Percentiles rank a stretch among this genome's conserved stretches.
Conservation (phyloP, 2,797 vertebrate species). For the Poeciliopsis presidionis region DNA sequence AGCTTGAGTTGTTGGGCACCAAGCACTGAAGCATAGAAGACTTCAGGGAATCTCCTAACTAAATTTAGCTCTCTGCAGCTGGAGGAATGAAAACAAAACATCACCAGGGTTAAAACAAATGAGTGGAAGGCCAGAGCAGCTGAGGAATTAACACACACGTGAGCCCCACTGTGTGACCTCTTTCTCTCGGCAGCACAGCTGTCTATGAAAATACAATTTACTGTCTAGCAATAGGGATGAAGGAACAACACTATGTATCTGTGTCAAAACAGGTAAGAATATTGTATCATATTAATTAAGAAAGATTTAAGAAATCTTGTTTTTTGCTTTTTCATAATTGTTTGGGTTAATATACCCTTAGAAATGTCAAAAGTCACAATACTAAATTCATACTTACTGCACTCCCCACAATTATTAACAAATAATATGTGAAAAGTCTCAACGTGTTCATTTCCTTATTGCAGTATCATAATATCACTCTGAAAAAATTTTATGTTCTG, state of each 20-base stretch:
- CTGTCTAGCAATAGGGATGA: conserved; percentile 28
- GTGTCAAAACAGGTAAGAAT: conserved; percentile 9
- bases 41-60: conserved; percentile 62
- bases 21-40: conserved; percentile 46
- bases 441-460: neutral
- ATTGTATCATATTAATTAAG: neutral
- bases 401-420: neutral
- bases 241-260: conserved; percentile 12
- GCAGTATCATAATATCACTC: neutral
- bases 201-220: conserved; percentile 44
- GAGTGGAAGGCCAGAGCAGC: conserved; percentile 56
- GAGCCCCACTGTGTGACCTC: conserved; percentile 46
- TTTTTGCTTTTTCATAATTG: neutral
- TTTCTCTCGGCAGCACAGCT: conserved; percentile 43
- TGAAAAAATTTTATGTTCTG: neutral
- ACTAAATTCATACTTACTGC: neutral
- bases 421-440: neutral
- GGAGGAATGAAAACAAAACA: conserved; percentile 54
- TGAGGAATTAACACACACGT: conserved; percentile 51
- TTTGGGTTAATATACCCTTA: neutral
- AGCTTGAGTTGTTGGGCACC: conserved; percentile 30
- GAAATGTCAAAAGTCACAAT: neutral
- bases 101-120: conserved; percentile 53
- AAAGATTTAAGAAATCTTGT: neutral
- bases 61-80: conserved; percentile 64